Conservation (phyloP, 2,797 vertebrate genomes). For the Antrozous pallidus region DNA sequence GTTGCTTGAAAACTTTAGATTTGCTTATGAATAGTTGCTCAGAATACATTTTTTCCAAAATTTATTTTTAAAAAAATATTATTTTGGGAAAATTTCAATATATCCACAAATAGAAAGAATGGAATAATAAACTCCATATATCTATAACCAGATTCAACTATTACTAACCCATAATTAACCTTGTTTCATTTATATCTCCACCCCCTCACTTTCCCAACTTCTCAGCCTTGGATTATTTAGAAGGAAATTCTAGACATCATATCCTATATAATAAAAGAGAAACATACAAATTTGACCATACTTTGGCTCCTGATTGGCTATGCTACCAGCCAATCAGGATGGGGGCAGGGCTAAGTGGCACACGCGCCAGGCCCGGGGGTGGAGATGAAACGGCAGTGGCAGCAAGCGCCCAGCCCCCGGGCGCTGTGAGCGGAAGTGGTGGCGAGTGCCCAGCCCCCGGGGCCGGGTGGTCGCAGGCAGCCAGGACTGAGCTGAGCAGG, state of each 20-base stretch:
- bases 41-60: not conserved
- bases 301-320: too few species aligned
- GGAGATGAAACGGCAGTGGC: too few species aligned
- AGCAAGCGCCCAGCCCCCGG: too few species aligned
- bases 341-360: too few species aligned
- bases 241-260: slow-evolving; percentile 3
- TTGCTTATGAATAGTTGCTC: not conserved
- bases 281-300: too few species aligned
- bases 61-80: not conserved
- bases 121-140: not conserved
- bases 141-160: not conserved
- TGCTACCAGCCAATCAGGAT: too few species aligned
- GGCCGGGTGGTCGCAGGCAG: too few species aligned
- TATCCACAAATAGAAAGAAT: not conserved
- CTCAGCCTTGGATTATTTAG: slow-evolving; percentile 19
- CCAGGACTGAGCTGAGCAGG: too few species aligned
- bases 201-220: not conserved
- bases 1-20: not conserved
- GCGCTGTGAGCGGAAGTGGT: too few species aligned
- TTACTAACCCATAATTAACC: not conserved
- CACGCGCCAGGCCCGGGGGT: too few species aligned
- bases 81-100: not conserved
- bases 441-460: too few species aligned
- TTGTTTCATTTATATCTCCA: not conserved
- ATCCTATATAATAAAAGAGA: too few species aligned